Base-by-base conservation (phyloP, 2,888 invertebrate genomes). In the Actias luna region DNA sequence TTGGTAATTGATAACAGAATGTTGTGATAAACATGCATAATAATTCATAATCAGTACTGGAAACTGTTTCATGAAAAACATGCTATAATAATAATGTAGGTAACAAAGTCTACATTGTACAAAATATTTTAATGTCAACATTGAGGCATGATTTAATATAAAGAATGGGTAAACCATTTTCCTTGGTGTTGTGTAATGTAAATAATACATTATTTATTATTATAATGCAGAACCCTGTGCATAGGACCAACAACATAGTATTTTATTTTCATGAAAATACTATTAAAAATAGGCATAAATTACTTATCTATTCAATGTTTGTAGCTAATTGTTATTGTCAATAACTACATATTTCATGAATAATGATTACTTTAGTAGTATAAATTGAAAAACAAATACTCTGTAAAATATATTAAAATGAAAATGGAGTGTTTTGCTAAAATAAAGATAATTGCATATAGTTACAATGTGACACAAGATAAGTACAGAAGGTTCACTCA, bases 1-100 rank as follows among this genome's bases (percentile, higher is more conserved):
- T 18, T 58, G 46, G 12, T 46, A 0, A 29, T 29, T 22, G 60
- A 35, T 62, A 62, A 18, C 57, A 58, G 42, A 31, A 18, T 27
- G 42, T 55, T 29, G 29, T 55, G 55, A 55, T 25, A 52, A 2
- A 27, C n/a, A 46, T 25, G 25, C 1, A 25, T n/a, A 55, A 16
- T 29, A n/a, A n/a, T n/a, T n/a, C n/a, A n/a, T n/a, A n/a, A n/a
- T n/a, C n/a, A n/a, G n/a, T n/a, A n/a, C n/a, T n/a, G n/a, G n/a
- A n/a, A n/a, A n/a, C n/a, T n/a, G n/a, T n/a, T n/a, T n/a, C n/a
- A n/a, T 55, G 55, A 55, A 12, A 52, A 2, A 27, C n/a, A 46
- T 25, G 25, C 1, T 12, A 5, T 29, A 16, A 16, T 50, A 25
- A 25, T 50, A 50, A 2, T 50, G 12, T 50, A 50, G 46, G 12